Percentiles rank a stretch among this genome's conserved stretches.
phyloP scores from a whole-genome alignment of 1,140 invertebrate species.

The Drosophila parvula region DNA sequence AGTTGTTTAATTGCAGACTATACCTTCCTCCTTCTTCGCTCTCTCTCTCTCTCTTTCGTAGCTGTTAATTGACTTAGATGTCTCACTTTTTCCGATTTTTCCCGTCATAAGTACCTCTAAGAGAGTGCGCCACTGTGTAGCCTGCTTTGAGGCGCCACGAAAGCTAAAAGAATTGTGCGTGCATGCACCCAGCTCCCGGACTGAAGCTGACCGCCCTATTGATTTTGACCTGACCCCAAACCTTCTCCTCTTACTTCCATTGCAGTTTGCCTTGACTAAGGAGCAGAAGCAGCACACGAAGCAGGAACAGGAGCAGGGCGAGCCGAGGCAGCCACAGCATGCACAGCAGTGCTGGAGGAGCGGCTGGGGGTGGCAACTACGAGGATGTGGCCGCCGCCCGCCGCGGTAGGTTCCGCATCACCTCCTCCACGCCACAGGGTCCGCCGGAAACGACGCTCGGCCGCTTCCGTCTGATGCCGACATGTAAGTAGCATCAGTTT shows the following conservation, averaged over 20 bases:
- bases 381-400: slow-evolving; percentile 80
- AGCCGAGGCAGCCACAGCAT: slow-evolving; percentile 36
- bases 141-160: slow-evolving; percentile 36
- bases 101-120: slow-evolving; percentile 5
- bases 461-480: slow-evolving; percentile 83
- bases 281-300: slow-evolving; percentile 11
- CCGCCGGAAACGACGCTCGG: slow-evolving; percentile 81
- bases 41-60: neutral
- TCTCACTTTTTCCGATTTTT: slow-evolving; percentile 20
- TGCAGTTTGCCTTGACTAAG: slow-evolving; percentile 36
- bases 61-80: slow-evolving; percentile 36
- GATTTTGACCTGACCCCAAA: slow-evolving; percentile 24
- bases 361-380: slow-evolving; percentile 65
- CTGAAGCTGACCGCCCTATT: slow-evolving; percentile 21
- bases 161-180: slow-evolving; percentile 19
- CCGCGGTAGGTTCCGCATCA: slow-evolving; percentile 82
- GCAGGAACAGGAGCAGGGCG: slow-evolving; percentile 49
- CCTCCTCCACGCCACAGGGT: slow-evolving; percentile 73
- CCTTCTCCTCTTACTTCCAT: slow-evolving; percentile 21
- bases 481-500: slow-evolving; percentile 66
- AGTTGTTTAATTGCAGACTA: slow-evolving; percentile 1
- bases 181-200: slow-evolving; percentile 15
- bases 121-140: slow-evolving; percentile 1
- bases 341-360: slow-evolving; percentile 67
- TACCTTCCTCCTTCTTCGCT: no score